phyloP scores from a whole-genome alignment of 2,888 invertebrate genomes.

The Abscondita cerata region DNA sequence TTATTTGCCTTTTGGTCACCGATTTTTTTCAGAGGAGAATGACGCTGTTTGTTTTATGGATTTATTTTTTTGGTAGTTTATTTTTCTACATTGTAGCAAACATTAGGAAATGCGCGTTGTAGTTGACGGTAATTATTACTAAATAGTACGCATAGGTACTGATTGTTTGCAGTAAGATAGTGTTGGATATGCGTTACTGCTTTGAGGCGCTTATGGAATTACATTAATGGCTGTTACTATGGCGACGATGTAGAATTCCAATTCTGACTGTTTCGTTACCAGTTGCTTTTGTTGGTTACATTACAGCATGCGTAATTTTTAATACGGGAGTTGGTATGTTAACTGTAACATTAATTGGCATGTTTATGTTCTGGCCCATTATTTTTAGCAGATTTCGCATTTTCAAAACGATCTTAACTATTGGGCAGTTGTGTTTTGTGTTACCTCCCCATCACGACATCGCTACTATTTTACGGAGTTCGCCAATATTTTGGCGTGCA shows the following conservation, averaged over 20 bases:
- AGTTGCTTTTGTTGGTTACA: constrained; percentile 67
- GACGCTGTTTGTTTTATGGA: constrained; percentile 68
- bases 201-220: constrained; percentile 66
- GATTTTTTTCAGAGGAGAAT: constrained; percentile 68
- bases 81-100: constrained; percentile 63
- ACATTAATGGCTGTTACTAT: constrained; percentile 68
- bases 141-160: too few relatives aligned
- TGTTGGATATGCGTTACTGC: constrained; percentile 60
- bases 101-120: too few relatives aligned
- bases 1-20: constrained; percentile 70
- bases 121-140: too few relatives aligned
- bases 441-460: constrained; percentile 47
- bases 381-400: constrained; percentile 60
- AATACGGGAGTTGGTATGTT: constrained; percentile 66
- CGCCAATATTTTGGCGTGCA: constrained; percentile 69
- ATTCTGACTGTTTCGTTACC: constrained; percentile 66
- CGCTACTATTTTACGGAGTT: constrained; percentile 54
- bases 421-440: constrained; percentile 67
- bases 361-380: too few relatives aligned
- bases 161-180: too few relatives aligned
- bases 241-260: constrained; percentile 70
- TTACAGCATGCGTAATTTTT: constrained; percentile 66
- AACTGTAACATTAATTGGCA: too few relatives aligned
- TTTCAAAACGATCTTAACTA: constrained; percentile 66
- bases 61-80: constrained; percentile 64